Evolutionary conservation across 2,888 invertebrate species (phyloP).

Genomic region (Leptinotarsa haldemani): DNA sequence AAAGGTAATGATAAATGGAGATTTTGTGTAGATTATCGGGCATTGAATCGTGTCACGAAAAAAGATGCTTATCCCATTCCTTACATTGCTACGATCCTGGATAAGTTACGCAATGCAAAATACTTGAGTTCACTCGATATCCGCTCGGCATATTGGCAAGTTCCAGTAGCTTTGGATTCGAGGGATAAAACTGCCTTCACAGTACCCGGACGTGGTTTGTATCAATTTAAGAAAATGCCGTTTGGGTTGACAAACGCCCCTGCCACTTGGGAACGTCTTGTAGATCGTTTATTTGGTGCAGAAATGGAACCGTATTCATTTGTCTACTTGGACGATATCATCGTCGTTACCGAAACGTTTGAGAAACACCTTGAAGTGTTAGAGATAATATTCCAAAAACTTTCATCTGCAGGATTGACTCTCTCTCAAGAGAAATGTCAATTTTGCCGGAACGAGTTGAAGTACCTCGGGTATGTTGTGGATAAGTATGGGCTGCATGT

Average conservation of each 20-base stretch:
- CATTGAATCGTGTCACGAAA: slow-evolving; percentile 44
- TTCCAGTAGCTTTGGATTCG: slow-evolving; percentile 18
- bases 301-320: slow-evolving; percentile 48
- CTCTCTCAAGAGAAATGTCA: slow-evolving; percentile 40
- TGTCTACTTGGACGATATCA: slow-evolving; percentile 51
- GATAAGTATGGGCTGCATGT: slow-evolving; percentile 33
- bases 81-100: slow-evolving; percentile 28
- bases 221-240: slow-evolving; percentile 49
- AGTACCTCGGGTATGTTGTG: slow-evolving; percentile 33
- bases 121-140: slow-evolving; percentile 35
- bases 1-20: slow-evolving; percentile 17
- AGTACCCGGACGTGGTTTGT: slow-evolving; percentile 45
- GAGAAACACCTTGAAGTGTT: slow-evolving; percentile 43
- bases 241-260: slow-evolving; percentile 50
- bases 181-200: slow-evolving; percentile 21
- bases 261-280: slow-evolving; percentile 49
- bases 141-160: slow-evolving; percentile 35
- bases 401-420: slow-evolving; percentile 45
- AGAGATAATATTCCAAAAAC: slow-evolving; percentile 43
- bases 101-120: slow-evolving; percentile 1
- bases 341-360: slow-evolving; percentile 45
- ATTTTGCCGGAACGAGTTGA: slow-evolving; percentile 28
- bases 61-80: slow-evolving; percentile 35
- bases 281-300: slow-evolving; percentile 46
- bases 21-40: slow-evolving; percentile 46